Conservation (phyloP, 2,888 invertebrate genomes). For the Acheta domesticus region DNA sequence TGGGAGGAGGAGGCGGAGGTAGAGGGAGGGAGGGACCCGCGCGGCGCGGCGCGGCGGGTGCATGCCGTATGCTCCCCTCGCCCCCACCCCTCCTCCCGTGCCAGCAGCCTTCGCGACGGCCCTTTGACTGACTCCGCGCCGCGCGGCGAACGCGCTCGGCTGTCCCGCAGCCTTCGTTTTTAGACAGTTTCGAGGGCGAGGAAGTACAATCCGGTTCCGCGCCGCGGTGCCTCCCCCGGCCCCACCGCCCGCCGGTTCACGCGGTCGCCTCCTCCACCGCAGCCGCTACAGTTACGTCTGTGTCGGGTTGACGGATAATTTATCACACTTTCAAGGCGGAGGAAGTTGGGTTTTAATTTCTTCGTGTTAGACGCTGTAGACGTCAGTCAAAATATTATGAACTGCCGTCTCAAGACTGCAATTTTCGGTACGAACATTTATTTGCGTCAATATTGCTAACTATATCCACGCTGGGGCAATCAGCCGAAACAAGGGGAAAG, state of each 20-base stretch:
- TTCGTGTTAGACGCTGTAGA: background rate
- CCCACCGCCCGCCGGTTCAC: too few species aligned
- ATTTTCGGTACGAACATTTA: background rate
- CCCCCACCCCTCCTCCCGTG: background rate
- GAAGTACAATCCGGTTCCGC: background rate
- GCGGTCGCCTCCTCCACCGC: background rate
- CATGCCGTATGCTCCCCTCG: background rate
- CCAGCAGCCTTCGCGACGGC: background rate
- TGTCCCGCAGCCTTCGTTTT: background rate
- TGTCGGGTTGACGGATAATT: constrained; percentile 5
- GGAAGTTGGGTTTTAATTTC: constrained; percentile 18
- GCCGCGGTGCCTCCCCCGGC: too few species aligned
- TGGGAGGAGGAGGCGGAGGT: background rate
- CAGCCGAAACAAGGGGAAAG: too few species aligned
- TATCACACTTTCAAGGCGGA: background rate
- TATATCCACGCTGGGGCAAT: too few species aligned
- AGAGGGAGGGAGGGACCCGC: background rate
- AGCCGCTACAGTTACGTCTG: constrained; percentile 1
- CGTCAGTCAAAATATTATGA: constrained; percentile 6
- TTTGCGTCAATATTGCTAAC: too few species aligned
- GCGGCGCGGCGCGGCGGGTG: background rate
- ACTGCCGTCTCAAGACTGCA: background rate
- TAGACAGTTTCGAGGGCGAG: background rate
- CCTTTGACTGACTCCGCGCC: background rate
- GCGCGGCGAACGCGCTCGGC: background rate